Evolutionary conservation across 2,113 vertebrate species (phyloP), one percentile per base, ranked within the genome.

Genomic region (Condylura cristata): DNA sequence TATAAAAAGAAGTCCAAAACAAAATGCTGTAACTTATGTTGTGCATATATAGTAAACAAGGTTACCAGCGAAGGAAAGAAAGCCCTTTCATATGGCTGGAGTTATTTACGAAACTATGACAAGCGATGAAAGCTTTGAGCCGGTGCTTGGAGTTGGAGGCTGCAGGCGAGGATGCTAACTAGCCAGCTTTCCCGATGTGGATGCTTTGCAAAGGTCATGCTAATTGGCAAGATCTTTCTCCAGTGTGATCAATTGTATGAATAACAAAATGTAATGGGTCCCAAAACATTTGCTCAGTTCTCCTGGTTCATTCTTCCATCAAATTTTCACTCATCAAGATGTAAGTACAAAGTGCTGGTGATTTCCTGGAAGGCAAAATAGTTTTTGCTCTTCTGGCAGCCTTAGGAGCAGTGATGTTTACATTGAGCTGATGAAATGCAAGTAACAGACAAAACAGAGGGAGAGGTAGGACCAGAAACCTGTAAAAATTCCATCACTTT

Each of bases 1-100:
- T 98, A 97, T 46, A 97, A 98, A 97, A 97, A 97, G 96, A 97
- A 98, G 97, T 90, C 81, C 74, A 94, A 96, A 98, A 96, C 97
- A 97, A 98, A 98, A 98, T 97, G 95, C 92, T 82, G 12, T 97
- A 96, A 96, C 96, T 97, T 97, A 91, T 34, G 46, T 95, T 93
- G 75, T 96, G 95, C 87, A 39, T 95, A 86, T 89, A 89, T 87
- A 88, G 94, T 97, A 98, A 98, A 98, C 97, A 97, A 68, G 89
- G 92, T 96, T 97, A 97, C 95, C 90, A 89, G 90, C 89, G 79
- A 91, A 97, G 96, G 97, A 97, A 98, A 96, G 96, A 97, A 95
- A 97, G 97, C 13, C 28, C 86, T 97, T 97, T 95, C 80, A 96
- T 95, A 96, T 68, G 90, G 51, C 60, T 94, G 48, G 91, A 90